Percentiles rank a stretch among this genome's conserved stretches.
Evolutionary conservation across 2,888 invertebrate genomes (phyloP).

Genomic region (Synanthedon andrenaeformis): DNA sequence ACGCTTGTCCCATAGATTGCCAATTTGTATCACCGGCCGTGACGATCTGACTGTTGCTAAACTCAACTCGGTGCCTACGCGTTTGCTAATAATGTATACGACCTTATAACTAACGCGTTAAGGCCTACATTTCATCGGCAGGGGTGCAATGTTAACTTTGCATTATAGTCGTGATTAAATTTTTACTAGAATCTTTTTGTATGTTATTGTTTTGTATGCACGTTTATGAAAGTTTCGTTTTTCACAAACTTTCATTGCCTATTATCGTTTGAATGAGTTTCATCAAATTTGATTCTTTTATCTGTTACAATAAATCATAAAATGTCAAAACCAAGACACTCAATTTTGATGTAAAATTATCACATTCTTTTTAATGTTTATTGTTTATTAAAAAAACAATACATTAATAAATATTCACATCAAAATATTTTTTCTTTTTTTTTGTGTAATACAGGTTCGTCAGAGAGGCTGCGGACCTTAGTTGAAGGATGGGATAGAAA

Average conservation of each 20-base stretch:
- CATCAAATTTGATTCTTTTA: too few species aligned
- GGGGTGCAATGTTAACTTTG: background rate
- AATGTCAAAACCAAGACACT: too few species aligned
- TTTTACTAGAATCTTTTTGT: constrained; percentile 2
- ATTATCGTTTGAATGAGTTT: background rate
- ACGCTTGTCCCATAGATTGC: constrained; percentile 7
- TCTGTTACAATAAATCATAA: too few species aligned
- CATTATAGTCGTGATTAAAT: background rate
- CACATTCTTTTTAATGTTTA: too few species aligned
- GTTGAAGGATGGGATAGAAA: too few species aligned
- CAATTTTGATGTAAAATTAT: too few species aligned
- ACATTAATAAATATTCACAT: too few species aligned
- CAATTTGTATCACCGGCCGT: constrained; percentile 7
- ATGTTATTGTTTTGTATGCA: constrained; percentile 2
- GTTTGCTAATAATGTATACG: background rate
- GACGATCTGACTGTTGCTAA: constrained; percentile 5
- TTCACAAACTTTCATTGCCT: background rate
- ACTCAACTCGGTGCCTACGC: background rate
- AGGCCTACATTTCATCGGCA: background rate
- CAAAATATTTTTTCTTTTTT: too few species aligned
- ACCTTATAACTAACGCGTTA: background rate
- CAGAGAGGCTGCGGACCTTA: too few species aligned
- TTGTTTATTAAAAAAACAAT: too few species aligned
- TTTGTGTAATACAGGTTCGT: too few species aligned
- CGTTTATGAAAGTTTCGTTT: constrained; percentile 5